Evolutionary conservation across 2,797 vertebrate species (phyloP).

Genomic region (Peromyscus aztecus): DNA sequence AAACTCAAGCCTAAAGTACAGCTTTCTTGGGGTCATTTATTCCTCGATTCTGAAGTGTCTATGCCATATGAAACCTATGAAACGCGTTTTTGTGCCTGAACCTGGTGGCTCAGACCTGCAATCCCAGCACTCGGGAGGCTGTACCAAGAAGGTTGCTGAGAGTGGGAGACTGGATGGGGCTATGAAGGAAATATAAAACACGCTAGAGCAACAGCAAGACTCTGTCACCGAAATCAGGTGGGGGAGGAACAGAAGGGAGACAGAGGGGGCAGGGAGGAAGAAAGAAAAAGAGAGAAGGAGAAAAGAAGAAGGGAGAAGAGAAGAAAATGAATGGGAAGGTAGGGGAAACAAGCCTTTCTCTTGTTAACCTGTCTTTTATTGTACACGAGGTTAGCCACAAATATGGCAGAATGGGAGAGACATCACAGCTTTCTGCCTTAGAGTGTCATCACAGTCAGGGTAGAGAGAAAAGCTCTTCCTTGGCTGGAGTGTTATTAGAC

Average conservation of each 20-base stretch:
- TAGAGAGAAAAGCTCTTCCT: not conserved
- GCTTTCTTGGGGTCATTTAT: not conserved
- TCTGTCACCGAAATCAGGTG: too few relatives aligned
- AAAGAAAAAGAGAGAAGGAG: too few relatives aligned
- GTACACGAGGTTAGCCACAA: too few relatives aligned
- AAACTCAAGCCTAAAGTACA: not conserved
- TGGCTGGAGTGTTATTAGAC: not conserved
- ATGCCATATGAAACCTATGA: not conserved
- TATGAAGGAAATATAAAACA: not conserved
- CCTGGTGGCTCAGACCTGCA: not conserved
- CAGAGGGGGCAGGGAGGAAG: not conserved
- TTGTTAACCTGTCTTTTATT: not conserved
- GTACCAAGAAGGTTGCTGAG: not conserved
- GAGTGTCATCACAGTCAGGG: not conserved
- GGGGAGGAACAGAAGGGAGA: too few relatives aligned
- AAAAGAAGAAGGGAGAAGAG: too few relatives aligned
- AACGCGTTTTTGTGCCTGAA: not conserved
- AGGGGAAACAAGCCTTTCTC: not conserved
- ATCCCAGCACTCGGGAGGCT: not conserved
- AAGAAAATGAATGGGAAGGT: not conserved
- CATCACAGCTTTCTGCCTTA: not conserved
- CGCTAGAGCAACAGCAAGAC: not conserved
- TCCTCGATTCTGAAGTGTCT: not conserved
- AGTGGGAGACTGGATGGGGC: not conserved
- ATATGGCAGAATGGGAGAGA: not conserved